A percentile compares a stretch with the other conserved stretches of the same genome.
phyloP scores from a whole-genome alignment of 1,140 invertebrate genomes.

The Aphis gossypii region DNA sequence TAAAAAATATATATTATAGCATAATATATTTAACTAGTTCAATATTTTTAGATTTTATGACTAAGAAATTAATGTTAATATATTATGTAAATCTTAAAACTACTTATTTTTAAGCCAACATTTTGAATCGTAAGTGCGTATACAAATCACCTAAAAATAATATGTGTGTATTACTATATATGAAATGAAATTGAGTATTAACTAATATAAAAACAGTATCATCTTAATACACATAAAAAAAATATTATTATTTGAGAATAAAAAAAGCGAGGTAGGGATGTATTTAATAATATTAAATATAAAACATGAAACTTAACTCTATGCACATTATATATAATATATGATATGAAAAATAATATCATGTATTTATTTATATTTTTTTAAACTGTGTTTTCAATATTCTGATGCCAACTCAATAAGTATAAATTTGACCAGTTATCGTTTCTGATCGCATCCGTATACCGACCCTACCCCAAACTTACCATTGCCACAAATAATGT shows the following conservation, averaged over 20 bases:
- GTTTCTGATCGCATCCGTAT: neutral
- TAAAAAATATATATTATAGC: neutral
- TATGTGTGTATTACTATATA: neutral
- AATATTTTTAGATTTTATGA: neutral
- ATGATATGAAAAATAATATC: neutral
- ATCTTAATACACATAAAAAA: neutral
- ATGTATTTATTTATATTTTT: constrained; percentile 12
- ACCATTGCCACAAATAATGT: neutral
- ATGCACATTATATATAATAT: neutral
- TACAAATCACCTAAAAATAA: neutral
- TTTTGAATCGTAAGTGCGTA: too few relatives aligned
- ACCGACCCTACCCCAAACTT: neutral
- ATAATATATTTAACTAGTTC: neutral
- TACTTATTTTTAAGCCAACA: too few relatives aligned
- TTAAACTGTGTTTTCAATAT: constrained; percentile 18
- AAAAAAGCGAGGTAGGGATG: neutral
- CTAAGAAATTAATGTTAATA: neutral
- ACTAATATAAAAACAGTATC: neutral
- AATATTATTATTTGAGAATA: neutral
- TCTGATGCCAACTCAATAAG: constrained; percentile 27
- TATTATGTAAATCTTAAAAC: too few relatives aligned
- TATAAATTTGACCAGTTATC: constrained; percentile 53
- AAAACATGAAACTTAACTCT: neutral
- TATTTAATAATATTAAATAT: neutral
- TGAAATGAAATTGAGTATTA: neutral